Base-by-base conservation (phyloP, 2,888 invertebrate genomes). In the Venustoraphidia nigricollis region DNA sequence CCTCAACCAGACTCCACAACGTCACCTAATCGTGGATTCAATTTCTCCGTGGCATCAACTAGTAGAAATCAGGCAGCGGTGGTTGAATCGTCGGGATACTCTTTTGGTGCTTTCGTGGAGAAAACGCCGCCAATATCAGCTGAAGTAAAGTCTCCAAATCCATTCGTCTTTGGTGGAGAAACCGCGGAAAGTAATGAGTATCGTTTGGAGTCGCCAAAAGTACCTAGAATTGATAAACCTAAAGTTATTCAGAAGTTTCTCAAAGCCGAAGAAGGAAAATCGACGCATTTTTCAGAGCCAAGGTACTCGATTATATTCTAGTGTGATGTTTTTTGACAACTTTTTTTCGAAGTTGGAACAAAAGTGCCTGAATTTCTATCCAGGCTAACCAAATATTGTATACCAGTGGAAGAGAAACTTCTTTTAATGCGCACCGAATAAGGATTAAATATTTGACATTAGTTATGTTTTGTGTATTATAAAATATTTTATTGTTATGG, bases 191-290 rank as follows among this genome's bases (percentile, higher is more conserved):
- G 11, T 17, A 41, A 45, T 45, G 44, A 44, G 4, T 44, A 34
- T 34, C 55, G 59, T 37, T 53, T 59, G 1, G 65, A 64, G 38
- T 61, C 61, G 5, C 61, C 65, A 1, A 66, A 65, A 55, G 56
- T 66, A 17, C 60, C 63, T 1, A 62, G 64, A 49, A 58, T 64
- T 34, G 67, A 66, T 34, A 60, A 60, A 48, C 17, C 46, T 36
- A 65, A 60, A 52, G 64, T 70, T 17, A 55, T 76, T 34, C 74
- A 74, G 34, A 77, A 76, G 57, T 76, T 76, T 75, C 65, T 76
- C 40, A 69, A 72, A 53, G 68, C 66, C 4, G 74, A 73, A 47
- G 73, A 73, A 37, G 63, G 61, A 36, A 42, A 40, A 42, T 13
- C 37, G 39, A n/a, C 41, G 4, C n/a, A 37, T 46, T 27, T 44